Base-by-base conservation (phyloP, 2,797 vertebrate species). In the Malurus leucopterus region DNA sequence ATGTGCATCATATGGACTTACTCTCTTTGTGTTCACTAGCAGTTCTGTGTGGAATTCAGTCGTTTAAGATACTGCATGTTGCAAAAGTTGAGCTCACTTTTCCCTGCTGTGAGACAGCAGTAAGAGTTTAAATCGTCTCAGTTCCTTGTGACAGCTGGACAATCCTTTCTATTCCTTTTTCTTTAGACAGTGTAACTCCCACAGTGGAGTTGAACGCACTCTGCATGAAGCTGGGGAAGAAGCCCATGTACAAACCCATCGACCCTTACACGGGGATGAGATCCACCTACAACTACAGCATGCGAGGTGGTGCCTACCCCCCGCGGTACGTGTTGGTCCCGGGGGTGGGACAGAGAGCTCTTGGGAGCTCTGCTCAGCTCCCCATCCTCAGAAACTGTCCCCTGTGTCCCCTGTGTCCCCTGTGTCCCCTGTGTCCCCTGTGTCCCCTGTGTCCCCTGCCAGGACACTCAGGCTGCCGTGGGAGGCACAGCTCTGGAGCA, bases 181-280 rank as follows among this genome's bases (percentile, higher is more conserved):
- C 23, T 92, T 54, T 91, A 98, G 99, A 99, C 95, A 98, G 98
- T 63, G 96, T 99, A 96, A 98, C 98, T 41, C 98, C 99, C 94
- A 99, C 98, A 32, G 98, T 99, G 97, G 98, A 99, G 95, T 95
- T 99, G 94, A 99, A 99, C 91, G 99, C 98, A 68, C 98, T 99
- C 94, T 99, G 99, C 97, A 98, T 99, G 98, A 99, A 99, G 96
- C 97, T 99, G 95, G 98, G 98, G 80, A 99, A 99, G 97, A 99
- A 99, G 96, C 99, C 99, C 53, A 96, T 98, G 96, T 99, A 99
- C 96, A 99, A 99, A 96, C 98, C 98, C 84, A 97, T 99, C 44
- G 98, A 99, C 92, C 98, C 99, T 18, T 99, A 99, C 58, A 98
- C 98, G 1, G 98, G 98, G 84, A 98, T 99, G 98, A 98, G 99